Evolutionary conservation across 2,888 invertebrate genomes (phyloP).

Genomic region (Tetragnatha montana): DNA sequence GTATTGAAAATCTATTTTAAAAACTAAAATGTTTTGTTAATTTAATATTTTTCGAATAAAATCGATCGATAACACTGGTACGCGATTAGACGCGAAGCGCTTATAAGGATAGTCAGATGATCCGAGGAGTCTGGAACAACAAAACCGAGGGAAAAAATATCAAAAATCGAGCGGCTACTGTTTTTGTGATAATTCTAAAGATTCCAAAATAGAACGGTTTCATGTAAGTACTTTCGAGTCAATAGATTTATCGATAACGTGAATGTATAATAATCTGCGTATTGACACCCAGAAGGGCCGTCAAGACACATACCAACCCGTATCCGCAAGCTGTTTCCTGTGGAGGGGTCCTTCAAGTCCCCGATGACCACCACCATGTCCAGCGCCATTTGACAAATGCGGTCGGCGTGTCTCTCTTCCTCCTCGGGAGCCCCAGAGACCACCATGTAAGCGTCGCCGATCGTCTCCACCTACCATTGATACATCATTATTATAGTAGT

Average conservation of each 20-base stretch:
- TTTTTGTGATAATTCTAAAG: too few species aligned
- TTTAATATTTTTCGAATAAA: too few species aligned
- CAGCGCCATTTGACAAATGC: slow-evolving; percentile 95
- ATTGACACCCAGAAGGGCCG: background rate
- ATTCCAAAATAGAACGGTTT: too few species aligned
- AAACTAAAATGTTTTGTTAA: too few species aligned
- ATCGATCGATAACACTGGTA: too few species aligned
- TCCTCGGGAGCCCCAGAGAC: slow-evolving; percentile 93
- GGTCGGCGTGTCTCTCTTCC: slow-evolving; percentile 93
- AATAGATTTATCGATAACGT: background rate
- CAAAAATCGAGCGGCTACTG: too few species aligned
- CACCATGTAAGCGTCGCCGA: slow-evolving; percentile 99
- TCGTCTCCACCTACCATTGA: slow-evolving; percentile 98
- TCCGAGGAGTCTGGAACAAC: too few species aligned
- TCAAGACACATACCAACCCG: slow-evolving; percentile 75
- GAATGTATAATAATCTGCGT: background rate
- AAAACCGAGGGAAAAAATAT: too few species aligned
- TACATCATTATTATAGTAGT: too few species aligned
- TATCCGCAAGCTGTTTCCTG: slow-evolving; percentile 79
- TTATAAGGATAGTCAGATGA: too few species aligned
- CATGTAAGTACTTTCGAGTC: background rate
- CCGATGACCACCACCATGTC: slow-evolving; percentile 97
- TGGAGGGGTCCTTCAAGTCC: slow-evolving; percentile 93
- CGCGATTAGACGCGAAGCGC: too few species aligned
- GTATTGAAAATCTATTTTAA: too few species aligned